Base-by-base conservation (phyloP, 2,113 vertebrate species). In the Uria lomvia region DNA sequence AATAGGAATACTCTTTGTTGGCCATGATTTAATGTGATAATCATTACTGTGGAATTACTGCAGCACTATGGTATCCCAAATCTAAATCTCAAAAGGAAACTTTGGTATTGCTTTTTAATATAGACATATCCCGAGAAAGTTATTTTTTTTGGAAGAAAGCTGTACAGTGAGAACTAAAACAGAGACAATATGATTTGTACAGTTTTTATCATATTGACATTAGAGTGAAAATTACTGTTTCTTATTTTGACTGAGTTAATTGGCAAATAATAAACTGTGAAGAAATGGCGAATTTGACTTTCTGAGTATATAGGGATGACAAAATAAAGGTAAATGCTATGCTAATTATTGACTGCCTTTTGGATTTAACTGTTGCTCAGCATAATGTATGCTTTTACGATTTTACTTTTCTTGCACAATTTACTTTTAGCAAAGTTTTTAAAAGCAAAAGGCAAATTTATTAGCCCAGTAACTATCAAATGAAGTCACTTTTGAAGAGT, bases 71-170 rank as follows among this genome's bases (percentile, higher is more conserved):
- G 42, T 49, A 85, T 86, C 70, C 23, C 36, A 91, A 55, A 80
- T 88, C 70, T 72, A 45, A 89, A 50, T 79, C 58, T 78, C 74
- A 12, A 58, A 89, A 82, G 62, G 62, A 91, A 95, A 88, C 71
- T 91, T 92, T 30, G 49, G 36, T 86, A 86, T 87, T 94, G 45
- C 22, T 72, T 94, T 92, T 95, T 81, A 94, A 94, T 75, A 60
- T 49, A 38, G 34, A 17, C 55, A 59, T 76, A 75, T 70, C 45
- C 63, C 49, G 18, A 89, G 62, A 78, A 95, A 86, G 36, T 65
- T 86, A 1, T 38, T 49, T 89, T 68, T 68, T 92, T 88, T 5
- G 1, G 73, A 75, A 89, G 45, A 83, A 92, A 79, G 9, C 23
- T 91, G 13, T 62, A 55, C 5, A 63, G 15, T 52, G 19, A 67